Evolutionary conservation across 1,140 invertebrate species (phyloP), one percentile per base, ranked within the genome.

Genomic region (Glomeris maerens): DNA sequence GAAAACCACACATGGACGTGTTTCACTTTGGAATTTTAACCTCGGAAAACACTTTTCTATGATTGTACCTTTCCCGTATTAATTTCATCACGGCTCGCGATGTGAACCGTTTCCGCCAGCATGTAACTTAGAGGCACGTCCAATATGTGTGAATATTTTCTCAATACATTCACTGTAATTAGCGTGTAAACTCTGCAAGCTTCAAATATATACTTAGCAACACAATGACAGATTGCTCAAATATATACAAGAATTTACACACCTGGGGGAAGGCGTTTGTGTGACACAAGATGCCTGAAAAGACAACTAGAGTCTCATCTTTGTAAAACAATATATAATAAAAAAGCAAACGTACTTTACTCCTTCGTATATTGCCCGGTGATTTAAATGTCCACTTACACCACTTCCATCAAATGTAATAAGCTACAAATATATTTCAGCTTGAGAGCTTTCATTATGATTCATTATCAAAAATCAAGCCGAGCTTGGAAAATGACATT

Each of bases 391-490:
- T 5, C 79, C 77, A 59, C 86, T 92, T 2, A 96, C 78, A 44
- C 93, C 93, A 62, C 80, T 70, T 61, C 79, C 78, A 69, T 97
- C 92, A 73, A 96, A 96, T 28, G 91, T 94, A 38, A 96, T 77
- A 47, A 94, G 52, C 61, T 71, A 55, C 36, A 60, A 55, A 55
- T n/a, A n/a, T n/a, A 47, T 36, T 36, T 17, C 20, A 42, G 17
- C 20, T 42, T 21, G 25, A 5, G 4, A 42, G 25, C 10, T 17
- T 21, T 42, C 5, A 5, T 17, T 42, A 7, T 42, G 10, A 42
- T 42, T 21, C 10, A 42, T 10, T 10, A 10, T 36, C 17, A 10
- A 36, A 36, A 36, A 36, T 17, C 10, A 36, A 36, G 10, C 10
- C 17, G 17, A 17, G 10, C 17, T 36, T 10, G 5, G 5, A 42